Evolutionary conservation across 1,140 invertebrate genomes (phyloP).

Genomic region (Sipha flava): DNA sequence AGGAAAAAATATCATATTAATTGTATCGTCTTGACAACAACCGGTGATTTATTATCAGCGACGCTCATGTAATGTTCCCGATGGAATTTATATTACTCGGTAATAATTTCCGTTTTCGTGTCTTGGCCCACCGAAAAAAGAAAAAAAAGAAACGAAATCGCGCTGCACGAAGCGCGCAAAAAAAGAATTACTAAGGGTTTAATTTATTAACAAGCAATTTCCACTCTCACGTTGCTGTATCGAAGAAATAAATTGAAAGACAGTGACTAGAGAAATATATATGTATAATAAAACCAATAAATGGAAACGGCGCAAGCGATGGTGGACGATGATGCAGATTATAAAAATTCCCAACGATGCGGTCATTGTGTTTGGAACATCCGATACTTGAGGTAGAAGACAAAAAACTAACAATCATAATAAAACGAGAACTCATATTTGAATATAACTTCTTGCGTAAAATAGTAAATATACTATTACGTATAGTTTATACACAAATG

Average conservation of each 20-base stretch:
- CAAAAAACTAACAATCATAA: no score
- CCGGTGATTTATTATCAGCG: slow-evolving; percentile 18
- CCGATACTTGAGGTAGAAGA: neutral
- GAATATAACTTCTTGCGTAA: neutral
- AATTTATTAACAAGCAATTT: slow-evolving; percentile 8
- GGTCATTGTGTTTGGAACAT: neutral
- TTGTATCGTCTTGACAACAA: slow-evolving; percentile 26
- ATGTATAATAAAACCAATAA: neutral
- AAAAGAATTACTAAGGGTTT: slow-evolving; percentile 13
- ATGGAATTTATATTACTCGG: slow-evolving; percentile 20
- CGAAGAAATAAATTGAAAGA: neutral
- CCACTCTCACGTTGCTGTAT: neutral
- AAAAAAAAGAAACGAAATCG: neutral
- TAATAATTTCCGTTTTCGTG: slow-evolving; percentile 27
- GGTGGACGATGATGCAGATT: neutral
- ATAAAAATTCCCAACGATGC: neutral
- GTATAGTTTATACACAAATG: neutral
- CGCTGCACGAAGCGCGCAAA: neutral
- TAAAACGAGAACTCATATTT: neutral
- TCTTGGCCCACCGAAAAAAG: neutral
- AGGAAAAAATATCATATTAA: slow-evolving; percentile 11
- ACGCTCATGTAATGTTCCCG: neutral
- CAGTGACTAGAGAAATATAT: neutral
- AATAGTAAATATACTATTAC: slow-evolving; percentile 5
- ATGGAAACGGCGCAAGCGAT: no score